A percentile compares a stretch with the other conserved stretches of the same genome.
phyloP scores from a whole-genome alignment of 92 coral and sea anemone genomes.

The Phenganax marumi region DNA sequence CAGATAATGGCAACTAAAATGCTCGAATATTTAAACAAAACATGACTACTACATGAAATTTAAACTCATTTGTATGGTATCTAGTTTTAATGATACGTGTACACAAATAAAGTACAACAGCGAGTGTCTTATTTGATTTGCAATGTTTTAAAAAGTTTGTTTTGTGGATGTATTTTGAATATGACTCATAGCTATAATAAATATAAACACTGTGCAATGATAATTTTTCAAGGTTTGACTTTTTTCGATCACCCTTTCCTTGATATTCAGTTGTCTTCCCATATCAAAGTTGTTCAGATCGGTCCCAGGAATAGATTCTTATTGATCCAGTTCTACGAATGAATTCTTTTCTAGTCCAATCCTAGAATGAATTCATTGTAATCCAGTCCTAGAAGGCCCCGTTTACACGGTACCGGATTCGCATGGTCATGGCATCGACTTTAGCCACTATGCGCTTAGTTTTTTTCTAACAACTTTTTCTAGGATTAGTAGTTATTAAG shows the following conservation, averaged over 20 bases:
- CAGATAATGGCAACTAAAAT: background rate
- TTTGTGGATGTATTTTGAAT: slow-evolving; percentile 19
- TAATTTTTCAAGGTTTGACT: background rate
- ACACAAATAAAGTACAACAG: background rate
- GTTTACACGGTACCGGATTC: too few relatives aligned
- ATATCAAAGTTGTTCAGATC: too few relatives aligned
- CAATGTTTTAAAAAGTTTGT: background rate
- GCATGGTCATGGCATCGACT: too few relatives aligned
- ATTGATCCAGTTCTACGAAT: too few relatives aligned
- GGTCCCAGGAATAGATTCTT: too few relatives aligned
- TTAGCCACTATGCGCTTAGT: too few relatives aligned
- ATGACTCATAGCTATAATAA: background rate
- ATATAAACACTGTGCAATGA: background rate
- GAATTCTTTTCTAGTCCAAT: too few relatives aligned
- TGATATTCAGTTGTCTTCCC: too few relatives aligned
- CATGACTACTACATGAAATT: background rate
- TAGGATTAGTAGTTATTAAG: too few relatives aligned
- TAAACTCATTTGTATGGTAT: background rate
- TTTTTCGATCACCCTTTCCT: background rate
- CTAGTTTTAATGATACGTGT: background rate
- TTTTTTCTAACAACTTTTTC: too few relatives aligned
- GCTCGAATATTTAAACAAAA: background rate
- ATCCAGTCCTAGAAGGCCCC: too few relatives aligned
- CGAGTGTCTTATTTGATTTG: slow-evolving; percentile 2
- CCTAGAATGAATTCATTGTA: too few relatives aligned